Evolutionary conservation across 2,888 invertebrate genomes (phyloP), one percentile per base, ranked within the genome.

Genomic region (Busseola fusca): DNA sequence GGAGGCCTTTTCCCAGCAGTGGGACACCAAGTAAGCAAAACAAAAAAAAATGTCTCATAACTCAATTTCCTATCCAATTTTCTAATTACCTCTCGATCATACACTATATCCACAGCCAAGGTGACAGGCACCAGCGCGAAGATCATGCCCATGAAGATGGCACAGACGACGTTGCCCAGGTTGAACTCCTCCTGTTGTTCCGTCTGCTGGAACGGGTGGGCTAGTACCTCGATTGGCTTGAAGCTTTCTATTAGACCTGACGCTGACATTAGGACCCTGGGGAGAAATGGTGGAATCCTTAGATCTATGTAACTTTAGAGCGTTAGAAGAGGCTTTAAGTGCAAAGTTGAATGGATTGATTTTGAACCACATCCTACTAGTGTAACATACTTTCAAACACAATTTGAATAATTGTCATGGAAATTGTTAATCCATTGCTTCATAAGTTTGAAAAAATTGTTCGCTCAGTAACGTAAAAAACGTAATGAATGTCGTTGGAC

Each of bases 61-160:
- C 0, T 34, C 12, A 25, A 16, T 68, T 69, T 34, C 21, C 1
- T n/a, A 27, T n/a, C 0, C 7, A 48, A 6, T n/a, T 62, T n/a
- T 18, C 0, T 18, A 56, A 91, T 91, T 88, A 98, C 98, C 96
- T 98, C 98, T 89, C 98, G 96, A 91, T 98, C 98, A 88, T 97
- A 97, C 0, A 98, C 98, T 92, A 98, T 97, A 84, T 98, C 98
- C 10, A 98, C 97, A 1, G 97, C 98, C 86, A 98, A 93, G 42
- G 97, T 97, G 42, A 98, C 97, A 0, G 98, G 97, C 25, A 98
- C 97, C 70, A 98, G 91, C 0, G 97, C 97, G 86, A 98, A 98
- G 73, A 97, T 97, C 97, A 98, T 97, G 60, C 98, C 98, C 88
- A 98, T 96, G 80, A 98, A 97, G 4, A 98, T 95, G 4, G 97